Conservation (phyloP, 2,888 invertebrate species). For the Campoplex capitator region DNA sequence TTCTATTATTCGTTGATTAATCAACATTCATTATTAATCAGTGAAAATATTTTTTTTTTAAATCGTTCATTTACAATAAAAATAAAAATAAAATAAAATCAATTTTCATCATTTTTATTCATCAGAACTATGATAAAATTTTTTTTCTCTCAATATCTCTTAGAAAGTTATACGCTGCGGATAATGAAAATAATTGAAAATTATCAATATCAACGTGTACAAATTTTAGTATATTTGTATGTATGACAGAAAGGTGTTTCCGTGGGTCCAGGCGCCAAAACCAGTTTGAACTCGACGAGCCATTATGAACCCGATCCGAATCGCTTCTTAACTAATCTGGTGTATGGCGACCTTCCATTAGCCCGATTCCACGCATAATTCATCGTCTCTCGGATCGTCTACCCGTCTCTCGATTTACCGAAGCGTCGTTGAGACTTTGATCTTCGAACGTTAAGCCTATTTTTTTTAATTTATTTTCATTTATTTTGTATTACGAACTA, state of each 20-base stretch:
- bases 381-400: slow-evolving; percentile 72
- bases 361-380: slow-evolving; percentile 78
- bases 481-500: background rate
- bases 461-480: slow-evolving; percentile 1
- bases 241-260: background rate
- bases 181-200: background rate
- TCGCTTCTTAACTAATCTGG: slow-evolving; percentile 79
- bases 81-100: no score
- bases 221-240: slow-evolving; percentile 6
- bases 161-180: background rate
- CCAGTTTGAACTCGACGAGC: slow-evolving; percentile 78
- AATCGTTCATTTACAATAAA: background rate
- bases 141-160: background rate
- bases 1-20: background rate
- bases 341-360: slow-evolving; percentile 79
- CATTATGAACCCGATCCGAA: slow-evolving; percentile 79
- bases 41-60: background rate
- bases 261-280: slow-evolving; percentile 69
- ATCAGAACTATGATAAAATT: background rate
- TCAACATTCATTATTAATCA: background rate
- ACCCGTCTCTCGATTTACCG: slow-evolving; percentile 24
- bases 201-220: background rate
- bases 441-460: slow-evolving; percentile 10
- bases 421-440: slow-evolving; percentile 43
- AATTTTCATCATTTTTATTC: background rate